Evolutionary conservation across 2,797 vertebrate genomes (phyloP).

Genomic region (Sebastes hubbsi): DNA sequence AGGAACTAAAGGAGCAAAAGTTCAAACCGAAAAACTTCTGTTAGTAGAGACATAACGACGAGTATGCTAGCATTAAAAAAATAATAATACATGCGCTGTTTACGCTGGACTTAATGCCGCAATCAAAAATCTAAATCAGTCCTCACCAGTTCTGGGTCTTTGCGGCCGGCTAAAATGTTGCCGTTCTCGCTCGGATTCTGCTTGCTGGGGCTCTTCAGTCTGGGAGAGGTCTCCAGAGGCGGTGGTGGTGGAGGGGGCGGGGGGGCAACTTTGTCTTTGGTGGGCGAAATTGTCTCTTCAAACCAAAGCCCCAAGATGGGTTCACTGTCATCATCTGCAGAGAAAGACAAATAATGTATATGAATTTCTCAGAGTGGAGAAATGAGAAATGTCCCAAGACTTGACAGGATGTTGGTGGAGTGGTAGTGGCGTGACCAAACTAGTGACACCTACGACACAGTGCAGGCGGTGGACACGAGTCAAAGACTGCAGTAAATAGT

Average conservation of each 20-base stretch:
- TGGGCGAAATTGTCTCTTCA: constrained; percentile 98
- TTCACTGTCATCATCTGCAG: constrained; percentile 97
- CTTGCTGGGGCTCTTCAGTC: constrained; percentile 96
- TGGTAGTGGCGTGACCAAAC: constrained; percentile 39
- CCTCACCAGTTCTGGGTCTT: constrained; percentile 96
- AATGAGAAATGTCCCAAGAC: constrained; percentile 11
- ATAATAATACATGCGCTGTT: neutral
- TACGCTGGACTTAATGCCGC: neutral
- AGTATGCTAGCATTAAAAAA: neutral
- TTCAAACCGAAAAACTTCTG: too few species aligned
- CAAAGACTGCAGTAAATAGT: constrained; percentile 47
- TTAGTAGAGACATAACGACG: neutral
- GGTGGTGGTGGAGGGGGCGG: constrained; percentile 93
- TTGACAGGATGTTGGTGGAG: constrained; percentile 15
- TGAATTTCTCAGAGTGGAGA: neutral
- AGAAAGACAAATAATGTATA: constrained; percentile 32
- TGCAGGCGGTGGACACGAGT: constrained; percentile 53
- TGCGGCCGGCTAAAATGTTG: constrained; percentile 97
- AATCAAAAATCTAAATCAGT: neutral
- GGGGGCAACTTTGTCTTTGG: constrained; percentile 95
- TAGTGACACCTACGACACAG: constrained; percentile 57
- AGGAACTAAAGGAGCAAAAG: constrained; percentile 85
- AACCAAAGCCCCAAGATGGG: constrained; percentile 99
- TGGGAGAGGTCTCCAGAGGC: constrained; percentile 92
- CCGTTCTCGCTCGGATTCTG: constrained; percentile 93